Evolutionary conservation across 2,888 invertebrate genomes (phyloP), one percentile per base, ranked within the genome.

Genomic region (Galeopsomyia nigrocyanea): DNA sequence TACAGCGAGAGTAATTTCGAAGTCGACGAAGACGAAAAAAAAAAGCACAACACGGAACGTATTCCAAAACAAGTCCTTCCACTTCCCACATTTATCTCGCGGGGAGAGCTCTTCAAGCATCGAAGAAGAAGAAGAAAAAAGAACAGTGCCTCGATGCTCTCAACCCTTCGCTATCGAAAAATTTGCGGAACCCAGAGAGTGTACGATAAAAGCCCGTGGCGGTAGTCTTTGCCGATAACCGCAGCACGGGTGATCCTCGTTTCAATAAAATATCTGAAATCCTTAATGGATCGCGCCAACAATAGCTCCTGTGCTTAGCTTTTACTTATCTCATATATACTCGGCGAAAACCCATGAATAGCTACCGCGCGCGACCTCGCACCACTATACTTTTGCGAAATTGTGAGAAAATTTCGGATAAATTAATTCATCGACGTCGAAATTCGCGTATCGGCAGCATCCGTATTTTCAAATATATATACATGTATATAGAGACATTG

Each of bases 241-340:
- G 39, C n/a, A n/a, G n/a, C n/a, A 39, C 10, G 39, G 5, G 7
- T 3, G 39, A 10, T 13, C 7, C 64, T 64, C 66, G 26, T 26
- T 5, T 2, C 72, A 81, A 81, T 82, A 81, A 83, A 39, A 82
- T 82, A 82, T 82, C 81, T 77, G 76, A 79, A 80, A 79, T 79
- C 80, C 80, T 79, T 84, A 83, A 83, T 84, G 84, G 83, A 83
- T 81, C 82, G 79, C 0, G 1, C 76, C 78, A 81, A 82, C 82
- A 82, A 83, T 81, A 79, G 78, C 78, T 76, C 70, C 77, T 57
- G 64, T 39, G 60, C 26, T 53, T 51, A n/a, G 53, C 13, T 21
- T 68, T 68, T 58, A 58, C 71, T 57, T 62, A 65, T 19, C 63
- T 26, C 50, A 49, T n/a, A n/a, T n/a, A n/a, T 14, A 16, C 57